A percentile compares a stretch with the other conserved stretches of the same genome.
Evolutionary conservation across 2,888 invertebrate species (phyloP).

Genomic region (Prosopocoilus inquinatus): DNA sequence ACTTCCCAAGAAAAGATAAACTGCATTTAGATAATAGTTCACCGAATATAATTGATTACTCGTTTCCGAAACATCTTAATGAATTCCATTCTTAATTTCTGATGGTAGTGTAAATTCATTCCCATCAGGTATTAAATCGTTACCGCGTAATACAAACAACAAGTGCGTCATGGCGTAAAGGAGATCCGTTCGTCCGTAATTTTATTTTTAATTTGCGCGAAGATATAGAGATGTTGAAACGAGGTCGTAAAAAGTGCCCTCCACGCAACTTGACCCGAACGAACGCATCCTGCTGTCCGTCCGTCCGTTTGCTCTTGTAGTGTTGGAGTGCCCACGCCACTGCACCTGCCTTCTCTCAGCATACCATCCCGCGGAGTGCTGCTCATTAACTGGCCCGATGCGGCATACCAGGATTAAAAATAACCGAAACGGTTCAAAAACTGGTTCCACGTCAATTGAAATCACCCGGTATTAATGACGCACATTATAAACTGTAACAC

Average conservation of each 20-base stretch:
- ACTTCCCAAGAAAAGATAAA: too few species aligned
- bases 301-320: neutral
- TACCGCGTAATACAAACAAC: too few species aligned
- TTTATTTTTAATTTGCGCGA: neutral
- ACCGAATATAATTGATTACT: too few species aligned
- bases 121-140: too few species aligned
- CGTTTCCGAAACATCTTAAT: too few species aligned
- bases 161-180: too few species aligned
- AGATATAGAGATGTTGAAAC: constrained; percentile 3
- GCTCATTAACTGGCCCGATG: neutral
- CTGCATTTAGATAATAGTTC: too few species aligned
- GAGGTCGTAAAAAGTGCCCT: constrained; percentile 4
- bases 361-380: neutral
- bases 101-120: too few species aligned
- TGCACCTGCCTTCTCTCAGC: constrained; percentile 1
- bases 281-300: constrained; percentile 2
- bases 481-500: neutral
- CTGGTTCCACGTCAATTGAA: constrained; percentile 3
- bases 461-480: neutral
- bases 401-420: constrained; percentile 3
- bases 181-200: too few species aligned
- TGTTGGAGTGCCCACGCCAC: neutral
- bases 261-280: constrained; percentile 3
- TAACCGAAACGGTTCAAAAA: neutral
- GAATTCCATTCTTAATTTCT: too few species aligned